phyloP scores from a whole-genome alignment of 2,888 invertebrate genomes.

The Amphipoea oculea region DNA sequence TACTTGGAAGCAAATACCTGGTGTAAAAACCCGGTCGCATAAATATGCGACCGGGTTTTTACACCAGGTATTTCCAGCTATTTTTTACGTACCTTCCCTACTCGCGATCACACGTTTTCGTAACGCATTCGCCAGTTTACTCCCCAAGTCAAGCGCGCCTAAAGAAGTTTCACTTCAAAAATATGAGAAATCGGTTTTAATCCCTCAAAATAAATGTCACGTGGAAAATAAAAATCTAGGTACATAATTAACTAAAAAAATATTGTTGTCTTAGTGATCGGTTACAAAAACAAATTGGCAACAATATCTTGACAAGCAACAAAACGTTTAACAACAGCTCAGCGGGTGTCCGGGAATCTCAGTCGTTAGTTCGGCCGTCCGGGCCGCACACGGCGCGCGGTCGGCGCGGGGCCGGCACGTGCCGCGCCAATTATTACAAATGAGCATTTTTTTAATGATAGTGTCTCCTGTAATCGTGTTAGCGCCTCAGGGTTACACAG shows the following conservation, averaged over 20 bases:
- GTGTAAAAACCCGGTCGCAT: no score
- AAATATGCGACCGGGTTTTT: no score
- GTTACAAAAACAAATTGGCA: conserved; percentile 57
- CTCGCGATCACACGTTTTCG: no score
- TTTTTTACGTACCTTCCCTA: no score
- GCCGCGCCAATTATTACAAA: conserved; percentile 67
- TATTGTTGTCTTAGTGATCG: conserved; percentile 15
- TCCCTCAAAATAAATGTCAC: background rate
- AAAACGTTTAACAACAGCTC: conserved; percentile 65
- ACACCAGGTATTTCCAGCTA: no score
- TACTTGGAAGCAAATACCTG: no score
- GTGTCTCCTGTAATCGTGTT: conserved; percentile 67
- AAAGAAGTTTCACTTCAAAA: no score
- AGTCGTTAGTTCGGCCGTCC: conserved; percentile 74
- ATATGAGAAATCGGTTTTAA: background rate
- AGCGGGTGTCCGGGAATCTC: conserved; percentile 81
- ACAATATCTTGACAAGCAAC: conserved; percentile 65
- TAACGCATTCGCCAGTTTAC: no score
- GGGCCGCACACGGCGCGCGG: conserved; percentile 62
- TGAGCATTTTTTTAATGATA: conserved; percentile 70
- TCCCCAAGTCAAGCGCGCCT: no score
- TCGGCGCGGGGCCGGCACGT: conserved; percentile 58
- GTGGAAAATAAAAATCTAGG: background rate
- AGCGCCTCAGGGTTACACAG: conserved; percentile 46
- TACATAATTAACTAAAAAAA: background rate